Conservation (phyloP, 1,140 invertebrate genomes). For the Caerostris extrusa region DNA sequence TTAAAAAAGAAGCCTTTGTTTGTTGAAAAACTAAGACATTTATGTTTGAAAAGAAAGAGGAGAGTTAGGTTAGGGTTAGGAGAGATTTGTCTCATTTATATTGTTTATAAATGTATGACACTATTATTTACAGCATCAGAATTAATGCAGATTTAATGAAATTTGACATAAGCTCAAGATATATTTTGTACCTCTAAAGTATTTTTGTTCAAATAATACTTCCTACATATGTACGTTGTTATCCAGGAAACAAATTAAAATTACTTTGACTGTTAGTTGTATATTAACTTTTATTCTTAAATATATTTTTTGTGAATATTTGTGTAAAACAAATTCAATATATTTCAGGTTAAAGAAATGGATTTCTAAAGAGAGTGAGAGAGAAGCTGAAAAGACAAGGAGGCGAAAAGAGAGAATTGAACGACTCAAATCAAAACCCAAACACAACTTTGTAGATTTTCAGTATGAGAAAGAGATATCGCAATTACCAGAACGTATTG, state of each 20-base stretch:
- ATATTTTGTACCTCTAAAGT: no score
- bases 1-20: no score
- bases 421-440: slow-evolving; percentile 83
- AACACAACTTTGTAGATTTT: slow-evolving; percentile 85
- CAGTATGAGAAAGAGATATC: slow-evolving; percentile 89
- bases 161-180: no score
- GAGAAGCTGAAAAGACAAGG: slow-evolving; percentile 86
- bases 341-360: slow-evolving; percentile 88
- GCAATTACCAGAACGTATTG: slow-evolving; percentile 89
- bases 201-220: neutral
- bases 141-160: no score
- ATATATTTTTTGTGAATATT: no score
- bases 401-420: slow-evolving; percentile 90
- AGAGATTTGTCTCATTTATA: no score
- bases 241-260: neutral
- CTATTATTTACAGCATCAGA: no score
- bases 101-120: no score
- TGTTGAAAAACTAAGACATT: no score
- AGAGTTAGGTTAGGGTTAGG: no score
- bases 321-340: neutral
- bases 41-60: no score
- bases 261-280: neutral
- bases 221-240: neutral
- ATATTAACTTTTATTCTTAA: no score
- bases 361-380: slow-evolving; percentile 91